Base-by-base conservation (phyloP, 2,113 vertebrate species). In the Odocoileus hemionus region DNA sequence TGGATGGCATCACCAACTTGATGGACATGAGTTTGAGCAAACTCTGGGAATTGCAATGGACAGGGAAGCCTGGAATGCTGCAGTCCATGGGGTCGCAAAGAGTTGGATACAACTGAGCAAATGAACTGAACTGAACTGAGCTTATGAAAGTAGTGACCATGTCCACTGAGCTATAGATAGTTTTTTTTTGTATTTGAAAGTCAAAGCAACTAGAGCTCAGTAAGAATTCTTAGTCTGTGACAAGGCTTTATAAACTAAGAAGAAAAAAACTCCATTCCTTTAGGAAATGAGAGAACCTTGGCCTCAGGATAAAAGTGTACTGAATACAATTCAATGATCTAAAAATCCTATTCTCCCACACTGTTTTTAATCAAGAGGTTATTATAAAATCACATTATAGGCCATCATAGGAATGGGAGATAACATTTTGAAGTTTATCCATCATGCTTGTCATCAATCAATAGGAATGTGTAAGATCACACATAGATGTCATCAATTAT, bases 331-430 rank as follows among this genome's bases (percentile, higher is more conserved):
- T 95, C 64, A 96, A 39, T 97, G 85, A 70, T n/a, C 64, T 86
- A 84, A 98, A 91, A 84, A 89, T 74, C 5, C 26, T 30, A 95
- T 87, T 86, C 28, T 43, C 88, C 58, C 26, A 97, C 4, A 52
- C 70, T 93, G 7, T 55, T 84, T 95, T 83, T 47, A 86, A 97
- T 33, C 50, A 95, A 92, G 45, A 89, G 5, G 91, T 85, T 85
- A 78, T 67, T 94, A 39, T 76, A 88, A 96, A 97, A 90, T 89
- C 54, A 92, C 17, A 91, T 79, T 86, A 87, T 13, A 97, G 17
- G 2, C 11, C 36, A 76, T 61, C 64, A 90, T 36, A 52, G 80
- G 76, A 89, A 74, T 1, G 30, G 43, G 50, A 39, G 33, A 57
- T 86, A 76, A 67, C 12, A 82, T 85, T 80, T 58, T 60, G 50